phyloP scores from a whole-genome alignment of 1,140 invertebrate species.

The Papilio glaucus region DNA sequence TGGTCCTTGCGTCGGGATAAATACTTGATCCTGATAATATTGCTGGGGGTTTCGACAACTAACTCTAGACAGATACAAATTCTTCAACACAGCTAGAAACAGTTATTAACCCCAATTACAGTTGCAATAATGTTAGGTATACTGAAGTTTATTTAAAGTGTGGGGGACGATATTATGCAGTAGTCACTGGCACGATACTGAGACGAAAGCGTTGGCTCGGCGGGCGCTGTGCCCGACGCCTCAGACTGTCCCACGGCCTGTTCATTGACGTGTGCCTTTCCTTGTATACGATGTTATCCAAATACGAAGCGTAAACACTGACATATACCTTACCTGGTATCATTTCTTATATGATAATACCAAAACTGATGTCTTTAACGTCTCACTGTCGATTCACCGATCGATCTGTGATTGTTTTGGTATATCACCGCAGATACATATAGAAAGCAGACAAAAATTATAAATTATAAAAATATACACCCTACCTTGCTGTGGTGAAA shows the following conservation, averaged over 20 bases:
- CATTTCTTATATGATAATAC: slow-evolving; percentile 45
- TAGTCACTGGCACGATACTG: slow-evolving; percentile 69
- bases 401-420: slow-evolving; percentile 45
- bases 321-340: slow-evolving; percentile 71
- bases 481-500: slow-evolving; percentile 99
- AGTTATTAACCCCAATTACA: background rate
- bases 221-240: slow-evolving; percentile 45
- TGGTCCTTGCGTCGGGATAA: slow-evolving; percentile 86
- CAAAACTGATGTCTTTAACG: slow-evolving; percentile 20
- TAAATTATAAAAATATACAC: slow-evolving; percentile 38
- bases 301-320: slow-evolving; percentile 74
- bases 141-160: slow-evolving; percentile 37
- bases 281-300: slow-evolving; percentile 59
- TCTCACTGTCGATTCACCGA: slow-evolving; percentile 14
- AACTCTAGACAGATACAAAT: slow-evolving; percentile 20
- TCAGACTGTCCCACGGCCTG: slow-evolving; percentile 51
- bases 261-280: slow-evolving; percentile 47
- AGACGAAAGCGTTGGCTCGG: slow-evolving; percentile 62
- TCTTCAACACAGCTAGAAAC: slow-evolving; percentile 21
- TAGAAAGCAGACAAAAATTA: slow-evolving; percentile 50
- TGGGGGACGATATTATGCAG: slow-evolving; percentile 58
- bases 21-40: slow-evolving; percentile 55
- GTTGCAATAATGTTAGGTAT: background rate
- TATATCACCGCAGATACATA: slow-evolving; percentile 48
- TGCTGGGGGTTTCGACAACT: slow-evolving; percentile 43